Evolutionary conservation across 1,140 invertebrate genomes (phyloP).

Genomic region (Paralvinella palmiformis): DNA sequence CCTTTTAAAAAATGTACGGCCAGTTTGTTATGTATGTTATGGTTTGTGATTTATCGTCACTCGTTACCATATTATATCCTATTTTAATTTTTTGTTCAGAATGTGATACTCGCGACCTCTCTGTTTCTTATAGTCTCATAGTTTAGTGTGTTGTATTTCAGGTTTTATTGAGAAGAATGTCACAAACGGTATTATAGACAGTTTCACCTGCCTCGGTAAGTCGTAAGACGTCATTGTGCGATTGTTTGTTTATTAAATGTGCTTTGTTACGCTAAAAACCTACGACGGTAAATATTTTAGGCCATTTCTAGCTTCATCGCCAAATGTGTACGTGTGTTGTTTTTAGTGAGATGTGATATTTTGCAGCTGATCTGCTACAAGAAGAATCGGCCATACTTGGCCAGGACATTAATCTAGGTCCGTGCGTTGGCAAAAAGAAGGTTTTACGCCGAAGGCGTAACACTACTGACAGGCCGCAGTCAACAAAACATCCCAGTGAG

Average conservation of each 20-base stretch:
- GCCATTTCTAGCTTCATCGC: neutral
- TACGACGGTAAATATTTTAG: too few relatives aligned
- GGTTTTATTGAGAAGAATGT: conserved; percentile 84
- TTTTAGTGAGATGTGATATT: conserved; percentile 16
- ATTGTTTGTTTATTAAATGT: too few relatives aligned
- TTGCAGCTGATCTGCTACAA: conserved; percentile 10
- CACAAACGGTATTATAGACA: conserved; percentile 68
- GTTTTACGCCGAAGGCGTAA: too few relatives aligned
- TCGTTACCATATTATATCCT: neutral
- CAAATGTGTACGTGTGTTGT: neutral
- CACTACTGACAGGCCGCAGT: too few relatives aligned
- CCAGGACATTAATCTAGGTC: too few relatives aligned
- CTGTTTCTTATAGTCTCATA: neutral
- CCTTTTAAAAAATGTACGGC: neutral
- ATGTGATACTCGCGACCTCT: neutral
- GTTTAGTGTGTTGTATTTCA: conserved; percentile 41
- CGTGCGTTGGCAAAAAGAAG: too few relatives aligned
- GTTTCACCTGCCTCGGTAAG: conserved; percentile 59
- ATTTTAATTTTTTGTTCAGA: neutral
- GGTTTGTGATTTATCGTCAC: neutral
- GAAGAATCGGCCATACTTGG: neutral
- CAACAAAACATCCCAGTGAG: too few relatives aligned
- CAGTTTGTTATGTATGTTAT: neutral
- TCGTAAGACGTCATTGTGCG: neutral
- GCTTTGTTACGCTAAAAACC: too few relatives aligned